Evolutionary conservation across 2,888 invertebrate genomes (phyloP), one percentile per base, ranked within the genome.

Genomic region (Boloria selene): DNA sequence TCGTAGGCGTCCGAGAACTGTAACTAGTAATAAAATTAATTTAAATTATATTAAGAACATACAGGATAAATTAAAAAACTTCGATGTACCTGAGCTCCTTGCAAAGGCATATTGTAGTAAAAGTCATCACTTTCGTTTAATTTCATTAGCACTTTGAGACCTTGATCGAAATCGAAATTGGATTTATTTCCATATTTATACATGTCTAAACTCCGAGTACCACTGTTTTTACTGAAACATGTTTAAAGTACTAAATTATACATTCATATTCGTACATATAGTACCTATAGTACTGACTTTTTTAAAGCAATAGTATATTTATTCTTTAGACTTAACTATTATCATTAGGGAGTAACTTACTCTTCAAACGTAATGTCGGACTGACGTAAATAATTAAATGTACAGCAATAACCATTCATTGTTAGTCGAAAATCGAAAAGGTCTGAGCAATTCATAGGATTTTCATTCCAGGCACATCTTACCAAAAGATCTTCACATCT

Each of bases 361-460:
- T 84, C 82, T 73, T 81, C 79, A 69, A 92, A 90, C 14, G 77
- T 77, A 31, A 75, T 76, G 67, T 93, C 93, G 1, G 85, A 84
- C 38, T 75, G 74, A 38, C 93, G 83, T 17, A 93, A 78, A 72
- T 94, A 93, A 79, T 94, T 94, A 75, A 94, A 94, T 1, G 93
- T 91, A 74, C 94, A 94, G 74, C 94, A 94, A 73, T 87, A 93
- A 0, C 94, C 94, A 61, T 93, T 93, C 80, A 89, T 89, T 2
- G 94, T 94, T n/a, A 93, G 85, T n/a, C 93, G 87, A 64, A 92
- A 86, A 61, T 89, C 87, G 69, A 94, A 94, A 6, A 94, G 75
- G 1, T 93, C 85, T 0, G 82, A 75, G 68, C 94, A 94, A 13
- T 88, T 77, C 52, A 75, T 85, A 0, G 82, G 73, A 45, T 79